Base-by-base conservation (phyloP, 2,113 vertebrate genomes). In the Mesitornis unicolor region DNA sequence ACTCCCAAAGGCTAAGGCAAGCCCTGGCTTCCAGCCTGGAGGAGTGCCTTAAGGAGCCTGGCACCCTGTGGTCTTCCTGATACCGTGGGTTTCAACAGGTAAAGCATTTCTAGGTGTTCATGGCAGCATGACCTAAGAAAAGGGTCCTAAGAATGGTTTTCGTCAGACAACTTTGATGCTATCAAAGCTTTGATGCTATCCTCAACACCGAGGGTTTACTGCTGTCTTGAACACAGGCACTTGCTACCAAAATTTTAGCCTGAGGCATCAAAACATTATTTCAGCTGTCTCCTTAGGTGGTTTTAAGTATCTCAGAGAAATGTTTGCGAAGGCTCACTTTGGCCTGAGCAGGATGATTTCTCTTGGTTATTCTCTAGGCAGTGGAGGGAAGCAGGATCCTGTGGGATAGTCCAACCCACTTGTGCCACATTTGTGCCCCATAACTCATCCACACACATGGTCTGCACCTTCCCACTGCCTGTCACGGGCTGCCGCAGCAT, bases 391-490 rank as follows among this genome's bases (percentile, higher is more conserved):
- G 29, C 17, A 67, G 68, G 60, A 86, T n/a, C 25, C 51, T 60
- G 16, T 4, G 36, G 65, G 33, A 42, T 35, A 29, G 28, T 20
- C 35, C 63, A 67, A 28, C 14, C 24, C 6, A 9, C 21, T 68
- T 43, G 3, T 0, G 1, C 11, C 65, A 36, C 0, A 0, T 36
- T 36, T 7, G 1, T 43, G 29, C 11, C 69, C 65, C 26, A 36
- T 10, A 25, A 12, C 13, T 2, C 16, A 10, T 67, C 21, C 7
- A 10, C 21, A 36, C 17, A 5, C 24, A 3, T 0, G 6, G 16
- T 61, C 56, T 71, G 33, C 40, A 29, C 51, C 35, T 81, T 84
- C 59, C 45, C 42, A 26, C 9, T 4, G 1, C 9, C 50, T 94
- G 42, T 19, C 47, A 11, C 0, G 2, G 22, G 25, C 19, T 67